A percentile compares a stretch with the other conserved stretches of the same genome.
Conservation (phyloP, 2,797 vertebrate species). For the Rhodeus uyekii region DNA sequence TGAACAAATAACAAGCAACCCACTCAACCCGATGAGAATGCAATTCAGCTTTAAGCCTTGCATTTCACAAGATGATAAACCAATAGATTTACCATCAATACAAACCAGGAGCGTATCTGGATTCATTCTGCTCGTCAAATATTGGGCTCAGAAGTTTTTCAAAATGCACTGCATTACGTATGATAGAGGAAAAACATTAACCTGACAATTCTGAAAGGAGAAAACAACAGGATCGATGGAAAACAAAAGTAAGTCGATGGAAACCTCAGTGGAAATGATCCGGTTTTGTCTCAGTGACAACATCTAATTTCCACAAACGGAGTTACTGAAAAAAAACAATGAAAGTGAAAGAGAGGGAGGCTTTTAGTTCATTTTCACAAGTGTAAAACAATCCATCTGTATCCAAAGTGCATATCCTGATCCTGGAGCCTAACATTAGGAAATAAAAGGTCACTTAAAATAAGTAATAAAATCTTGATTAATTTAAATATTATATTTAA, state of each 20-base stretch:
- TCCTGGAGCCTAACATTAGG: too few relatives aligned
- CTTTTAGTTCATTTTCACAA: too few relatives aligned
- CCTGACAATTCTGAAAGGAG: not conserved
- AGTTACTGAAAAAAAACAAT: conserved; percentile 5
- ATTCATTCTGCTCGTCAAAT: not conserved
- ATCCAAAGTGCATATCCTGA: not conserved
- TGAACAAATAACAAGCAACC: conserved; percentile 32
- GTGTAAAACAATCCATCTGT: too few relatives aligned
- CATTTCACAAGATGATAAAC: too few relatives aligned
- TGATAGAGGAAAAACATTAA: not conserved
- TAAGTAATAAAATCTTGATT: not conserved
- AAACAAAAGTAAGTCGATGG: not conserved
- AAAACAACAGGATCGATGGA: not conserved
- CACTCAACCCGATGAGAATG: conserved; percentile 9
- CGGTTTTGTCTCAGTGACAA: not conserved
- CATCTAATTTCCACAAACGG: not conserved
- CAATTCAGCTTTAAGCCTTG: not conserved
- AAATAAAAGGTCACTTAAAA: too few relatives aligned
- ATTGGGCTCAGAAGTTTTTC: not conserved
- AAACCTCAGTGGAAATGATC: conserved; percentile 11
- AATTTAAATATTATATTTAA: too few relatives aligned
- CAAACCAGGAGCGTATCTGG: not conserved
- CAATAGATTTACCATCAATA: not conserved
- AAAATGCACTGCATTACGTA: not conserved
- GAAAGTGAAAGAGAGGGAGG: conserved; percentile 13